phyloP scores from a whole-genome alignment of 2,797 vertebrate species.

The Argentina silus region DNA sequence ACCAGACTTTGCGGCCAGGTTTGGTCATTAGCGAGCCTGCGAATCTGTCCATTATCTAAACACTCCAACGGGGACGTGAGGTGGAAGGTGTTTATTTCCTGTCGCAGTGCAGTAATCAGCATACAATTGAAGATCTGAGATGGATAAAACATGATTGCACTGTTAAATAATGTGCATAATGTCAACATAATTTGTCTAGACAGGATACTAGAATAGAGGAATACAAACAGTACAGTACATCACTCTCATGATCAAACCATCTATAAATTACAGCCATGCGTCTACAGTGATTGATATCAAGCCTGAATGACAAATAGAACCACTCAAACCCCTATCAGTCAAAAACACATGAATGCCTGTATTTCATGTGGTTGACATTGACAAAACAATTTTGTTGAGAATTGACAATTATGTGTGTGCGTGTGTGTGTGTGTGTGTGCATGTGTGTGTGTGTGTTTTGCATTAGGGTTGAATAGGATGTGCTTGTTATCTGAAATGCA shows the following conservation, averaged over 20 bases:
- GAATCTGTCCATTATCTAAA: neutral
- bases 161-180: neutral
- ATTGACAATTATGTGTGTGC: neutral
- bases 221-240: constrained; percentile 13
- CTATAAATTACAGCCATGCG: neutral
- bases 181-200: constrained; percentile 30
- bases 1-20: neutral
- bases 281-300: constrained; percentile 15
- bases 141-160: constrained; percentile 29
- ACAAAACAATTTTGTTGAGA: constrained; percentile 16
- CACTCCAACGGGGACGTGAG: neutral
- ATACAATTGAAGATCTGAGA: constrained; percentile 47
- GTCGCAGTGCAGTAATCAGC: constrained; percentile 71
- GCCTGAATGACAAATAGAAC: constrained; percentile 14
- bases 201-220: constrained; percentile 9
- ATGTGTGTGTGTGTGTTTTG: constrained; percentile 19
- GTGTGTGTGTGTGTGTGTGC: neutral
- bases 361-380: neutral
- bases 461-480: constrained; percentile 20
- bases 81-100: constrained; percentile 81
- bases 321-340: constrained; percentile 25
- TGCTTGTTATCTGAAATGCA: neutral
- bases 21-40: neutral
- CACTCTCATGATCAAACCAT: neutral
- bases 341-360: constrained; percentile 2